These are phyloP conservation scores for Spea bombifrons DNA, from an alignment of 2,113 vertebrate species.

Conservation along the genomic window DNA sequence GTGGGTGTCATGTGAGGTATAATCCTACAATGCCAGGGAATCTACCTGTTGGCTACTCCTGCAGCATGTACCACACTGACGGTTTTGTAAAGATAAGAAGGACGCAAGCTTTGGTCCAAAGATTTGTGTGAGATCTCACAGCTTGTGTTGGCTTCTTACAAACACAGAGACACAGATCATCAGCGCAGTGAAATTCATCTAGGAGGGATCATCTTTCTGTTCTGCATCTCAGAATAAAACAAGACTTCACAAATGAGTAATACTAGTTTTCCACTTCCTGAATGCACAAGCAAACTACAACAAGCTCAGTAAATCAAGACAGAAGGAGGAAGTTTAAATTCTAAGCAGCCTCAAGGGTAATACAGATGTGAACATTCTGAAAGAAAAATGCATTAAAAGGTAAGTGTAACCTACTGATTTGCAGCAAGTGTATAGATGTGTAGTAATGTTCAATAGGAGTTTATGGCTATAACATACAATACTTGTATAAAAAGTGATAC, in stretches of 20 bases:
- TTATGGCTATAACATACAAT: too few relatives aligned
- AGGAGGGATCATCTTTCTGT: conserved; percentile 4
- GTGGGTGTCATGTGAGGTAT: too few relatives aligned
- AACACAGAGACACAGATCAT: not conserved
- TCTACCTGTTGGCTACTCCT: too few relatives aligned
- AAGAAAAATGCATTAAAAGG: conserved; percentile 1
- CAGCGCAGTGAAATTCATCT: not conserved
- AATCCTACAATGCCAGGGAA: too few relatives aligned
- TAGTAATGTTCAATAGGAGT: too few relatives aligned
- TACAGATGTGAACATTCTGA: not conserved
- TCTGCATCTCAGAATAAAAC: conserved; percentile 1
- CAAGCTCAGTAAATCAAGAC: conserved; percentile 47
- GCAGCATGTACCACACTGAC: not conserved
- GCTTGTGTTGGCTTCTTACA: not conserved
- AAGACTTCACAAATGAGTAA: conserved; percentile 29
- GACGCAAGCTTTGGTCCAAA: not conserved
- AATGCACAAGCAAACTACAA: conserved; percentile 2
- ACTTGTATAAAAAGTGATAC: too few relatives aligned
- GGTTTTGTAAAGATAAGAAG: not conserved
- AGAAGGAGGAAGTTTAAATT: conserved; percentile 50
- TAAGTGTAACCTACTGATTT: not conserved
- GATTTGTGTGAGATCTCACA: not conserved
- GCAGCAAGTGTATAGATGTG: too few relatives aligned
- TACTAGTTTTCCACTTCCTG: conserved; percentile 55
- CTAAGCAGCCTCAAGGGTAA: conserved; percentile 40